A percentile compares a stretch with the other conserved stretches of the same genome.
Conservation (phyloP, 2,797 vertebrate genomes). For the Liparis tanakae region DNA sequence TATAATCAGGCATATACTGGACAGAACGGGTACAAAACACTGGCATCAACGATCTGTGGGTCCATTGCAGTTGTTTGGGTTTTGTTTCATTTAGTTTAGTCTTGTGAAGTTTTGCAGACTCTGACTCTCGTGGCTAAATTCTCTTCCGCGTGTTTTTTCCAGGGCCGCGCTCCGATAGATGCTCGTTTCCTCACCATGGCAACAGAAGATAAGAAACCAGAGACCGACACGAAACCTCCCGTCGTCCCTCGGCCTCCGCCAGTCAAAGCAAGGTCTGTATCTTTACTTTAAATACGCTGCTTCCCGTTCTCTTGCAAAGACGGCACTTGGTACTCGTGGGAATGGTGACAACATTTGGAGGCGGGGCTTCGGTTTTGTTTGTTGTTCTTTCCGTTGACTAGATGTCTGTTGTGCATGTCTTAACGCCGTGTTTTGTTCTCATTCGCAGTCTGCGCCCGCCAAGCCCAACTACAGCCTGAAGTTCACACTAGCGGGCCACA, state of each 20-base stretch:
- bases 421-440: conserved; percentile 5
- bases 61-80: background rate
- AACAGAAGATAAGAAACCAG: conserved; percentile 98
- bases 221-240: conserved; percentile 94
- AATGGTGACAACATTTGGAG: no score
- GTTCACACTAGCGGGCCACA: conserved; percentile 97
- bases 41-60: background rate
- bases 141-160: background rate
- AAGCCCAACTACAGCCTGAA: conserved; percentile 98
- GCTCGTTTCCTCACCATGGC: conserved; percentile 83
- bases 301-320: background rate
- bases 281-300: accelerated
- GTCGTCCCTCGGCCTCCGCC: conserved; percentile 91
- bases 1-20: background rate
- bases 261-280: conserved; percentile 93
- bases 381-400: background rate
- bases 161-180: conserved; percentile 49
- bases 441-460: conserved; percentile 89
- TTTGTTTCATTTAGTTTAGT: background rate
- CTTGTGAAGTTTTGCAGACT: background rate
- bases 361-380: background rate
- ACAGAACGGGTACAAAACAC: no score
- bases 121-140: background rate
- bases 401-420: background rate
- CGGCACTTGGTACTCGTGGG: background rate